Base-by-base conservation (phyloP, 2,113 vertebrate genomes). In the Sapayoa aenigma region DNA sequence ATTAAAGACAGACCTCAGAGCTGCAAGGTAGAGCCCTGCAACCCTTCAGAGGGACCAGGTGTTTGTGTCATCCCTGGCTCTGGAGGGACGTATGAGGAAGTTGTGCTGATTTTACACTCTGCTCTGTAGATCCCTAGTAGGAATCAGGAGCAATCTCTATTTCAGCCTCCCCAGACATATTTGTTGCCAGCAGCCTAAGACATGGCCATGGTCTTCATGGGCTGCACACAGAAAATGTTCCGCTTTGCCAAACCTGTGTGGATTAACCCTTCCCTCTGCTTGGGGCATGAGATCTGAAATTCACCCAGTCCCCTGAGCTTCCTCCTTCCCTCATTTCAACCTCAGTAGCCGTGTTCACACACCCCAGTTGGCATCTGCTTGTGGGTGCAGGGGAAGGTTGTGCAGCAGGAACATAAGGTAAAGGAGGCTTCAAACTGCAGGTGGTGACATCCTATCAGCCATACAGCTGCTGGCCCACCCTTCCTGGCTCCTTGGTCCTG, bases 371-470 rank as follows among this genome's bases (percentile, higher is more conserved):
- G 41, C 68, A 86, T 19, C 89, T 72, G 56, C 62, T 12, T 18
- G 44, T 85, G 58, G 67, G 49, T 76, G 53, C 89, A 83, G 72
- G 44, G 33, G 16, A 83, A 83, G 49, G 53, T 11, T 50, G 44
- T 33, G 49, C 16, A 83, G 58, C 44, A 83, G 27, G 67, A 95
- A 39, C 85, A 88, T 44, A 80, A 95, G 76, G 76, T 10, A 72
- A 49, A 83, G 75, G 53, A 90, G 35, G 67, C 33, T 92, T 90
- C 63, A 53, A 79, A 53, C 85, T 47, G 71, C 58, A 52, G 74
- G 85, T 81, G 82, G 91, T 90, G 67, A 81, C 53, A 53, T 39
- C 83, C 73, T 27, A 5, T 58, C 37, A 59, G 63, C 68, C 81
- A 65, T 63, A 27, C 58, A 93, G 89, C 67, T 92, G 93, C 79